Evolutionary conservation across 2,888 invertebrate genomes (phyloP).

Genomic region (Melolontha melolontha): DNA sequence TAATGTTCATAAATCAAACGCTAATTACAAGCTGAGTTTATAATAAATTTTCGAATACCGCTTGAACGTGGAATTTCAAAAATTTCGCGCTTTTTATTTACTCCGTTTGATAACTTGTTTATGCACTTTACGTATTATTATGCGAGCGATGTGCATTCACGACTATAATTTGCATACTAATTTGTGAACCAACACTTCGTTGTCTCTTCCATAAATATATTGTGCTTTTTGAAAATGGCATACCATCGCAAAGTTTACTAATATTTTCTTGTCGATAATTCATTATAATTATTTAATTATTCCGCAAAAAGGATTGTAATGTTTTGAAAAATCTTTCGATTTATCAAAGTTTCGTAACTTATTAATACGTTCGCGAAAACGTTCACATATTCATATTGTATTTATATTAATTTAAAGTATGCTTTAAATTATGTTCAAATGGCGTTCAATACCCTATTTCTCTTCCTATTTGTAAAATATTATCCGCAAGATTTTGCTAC

Average conservation of each 20-base stretch:
- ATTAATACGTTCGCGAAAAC: no score
- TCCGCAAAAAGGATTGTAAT: background rate
- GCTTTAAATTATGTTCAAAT: no score
- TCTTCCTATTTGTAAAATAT: no score
- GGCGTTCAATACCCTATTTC: no score
- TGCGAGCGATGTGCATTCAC: conserved; percentile 34
- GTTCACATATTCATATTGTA: no score
- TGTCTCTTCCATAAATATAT: conserved; percentile 34
- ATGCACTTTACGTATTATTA: conserved; percentile 31
- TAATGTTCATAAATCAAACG: conserved; percentile 20
- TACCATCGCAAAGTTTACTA: conserved; percentile 5
- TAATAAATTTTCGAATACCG: conserved; percentile 13
- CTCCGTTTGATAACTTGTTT: conserved; percentile 22
- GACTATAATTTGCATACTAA: conserved; percentile 36
- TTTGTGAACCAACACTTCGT: conserved; percentile 33
- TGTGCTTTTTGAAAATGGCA: conserved; percentile 8
- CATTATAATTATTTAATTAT: conserved; percentile 24
- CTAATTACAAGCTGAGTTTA: conserved; percentile 15
- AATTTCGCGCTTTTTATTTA: conserved; percentile 29
- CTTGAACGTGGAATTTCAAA: conserved; percentile 15
- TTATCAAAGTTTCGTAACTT: no score
- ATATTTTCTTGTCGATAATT: conserved; percentile 17
- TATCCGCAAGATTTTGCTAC: no score
- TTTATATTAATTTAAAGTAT: no score
- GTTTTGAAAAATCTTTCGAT: no score